Percentiles rank a stretch among this genome's conserved stretches.
Evolutionary conservation across 2,888 invertebrate genomes (phyloP).

Genomic region (Tachina grossa): DNA sequence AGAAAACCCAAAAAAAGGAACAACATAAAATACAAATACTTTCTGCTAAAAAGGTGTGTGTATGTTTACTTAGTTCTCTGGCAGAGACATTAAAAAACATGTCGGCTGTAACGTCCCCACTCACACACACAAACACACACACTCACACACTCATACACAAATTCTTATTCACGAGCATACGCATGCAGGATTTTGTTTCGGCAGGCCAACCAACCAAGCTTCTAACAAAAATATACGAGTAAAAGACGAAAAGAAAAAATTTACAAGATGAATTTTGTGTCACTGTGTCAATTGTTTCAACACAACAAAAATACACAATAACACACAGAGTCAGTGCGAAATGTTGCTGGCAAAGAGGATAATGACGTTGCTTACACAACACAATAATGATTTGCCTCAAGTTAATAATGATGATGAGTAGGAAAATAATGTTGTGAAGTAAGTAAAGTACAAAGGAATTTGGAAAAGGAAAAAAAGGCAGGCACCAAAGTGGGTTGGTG

Average conservation of each 20-base stretch:
- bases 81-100: constrained; percentile 42
- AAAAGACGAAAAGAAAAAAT: not conserved
- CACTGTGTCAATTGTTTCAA: constrained; percentile 74
- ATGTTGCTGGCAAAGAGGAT: constrained; percentile 50
- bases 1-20: not conserved
- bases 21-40: constrained; percentile 17
- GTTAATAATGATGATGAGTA: constrained; percentile 3
- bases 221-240: not conserved
- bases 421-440: constrained; percentile 34
- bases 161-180: not conserved
- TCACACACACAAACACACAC: constrained; percentile 4
- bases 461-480: constrained; percentile 11
- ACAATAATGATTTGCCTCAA: constrained; percentile 11
- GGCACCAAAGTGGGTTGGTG: too few species aligned
- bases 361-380: constrained; percentile 36
- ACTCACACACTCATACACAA: not conserved
- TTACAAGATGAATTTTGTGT: constrained; percentile 71
- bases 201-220: constrained; percentile 41
- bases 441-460: constrained; percentile 19
- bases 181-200: constrained; percentile 61
- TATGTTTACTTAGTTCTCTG: constrained; percentile 73
- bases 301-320: constrained; percentile 52
- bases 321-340: constrained; percentile 48
- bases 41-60: constrained; percentile 73
- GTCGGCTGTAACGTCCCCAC: not conserved